Evolutionary conservation across 2,888 invertebrate genomes (phyloP).

Genomic region (Metacarcinus magister): DNA sequence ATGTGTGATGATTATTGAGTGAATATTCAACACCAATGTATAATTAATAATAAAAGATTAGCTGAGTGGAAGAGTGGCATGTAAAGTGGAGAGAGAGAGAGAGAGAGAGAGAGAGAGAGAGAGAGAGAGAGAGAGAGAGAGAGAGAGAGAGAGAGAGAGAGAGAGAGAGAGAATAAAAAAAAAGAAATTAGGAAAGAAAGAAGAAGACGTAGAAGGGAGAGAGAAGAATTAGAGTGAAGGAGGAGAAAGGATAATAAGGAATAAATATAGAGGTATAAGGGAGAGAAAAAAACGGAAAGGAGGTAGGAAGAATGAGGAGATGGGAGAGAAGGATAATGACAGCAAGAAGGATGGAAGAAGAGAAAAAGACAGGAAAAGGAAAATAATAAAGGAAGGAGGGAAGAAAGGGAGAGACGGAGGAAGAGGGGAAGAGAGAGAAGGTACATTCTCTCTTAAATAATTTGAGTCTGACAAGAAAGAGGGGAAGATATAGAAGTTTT

Average conservation of each 20-base stretch:
- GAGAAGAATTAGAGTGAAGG: neutral
- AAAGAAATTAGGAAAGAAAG: neutral
- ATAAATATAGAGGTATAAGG: neutral
- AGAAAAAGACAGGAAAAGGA: neutral
- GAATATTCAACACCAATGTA: too few relatives aligned
- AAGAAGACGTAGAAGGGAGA: too few relatives aligned
- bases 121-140: neutral
- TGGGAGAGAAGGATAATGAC: neutral
- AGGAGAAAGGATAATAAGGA: neutral
- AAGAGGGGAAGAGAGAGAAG: neutral
- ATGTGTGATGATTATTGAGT: neutral
- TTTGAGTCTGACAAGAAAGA: neutral
- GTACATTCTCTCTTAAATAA: neutral
- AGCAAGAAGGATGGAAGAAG: neutral
- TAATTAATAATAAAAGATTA: neutral
- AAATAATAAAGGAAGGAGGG: neutral
- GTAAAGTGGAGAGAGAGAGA: slow-evolving; percentile 8
- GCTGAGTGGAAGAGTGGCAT: neutral
- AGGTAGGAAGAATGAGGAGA: neutral
- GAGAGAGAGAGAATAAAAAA: neutral
- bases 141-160: neutral
- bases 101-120: neutral
- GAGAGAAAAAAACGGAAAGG: neutral
- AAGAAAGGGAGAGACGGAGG: neutral
- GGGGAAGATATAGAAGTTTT: neutral